Evolutionary conservation across 1,140 invertebrate genomes (phyloP).

Genomic region (Drosophila melanica): DNA sequence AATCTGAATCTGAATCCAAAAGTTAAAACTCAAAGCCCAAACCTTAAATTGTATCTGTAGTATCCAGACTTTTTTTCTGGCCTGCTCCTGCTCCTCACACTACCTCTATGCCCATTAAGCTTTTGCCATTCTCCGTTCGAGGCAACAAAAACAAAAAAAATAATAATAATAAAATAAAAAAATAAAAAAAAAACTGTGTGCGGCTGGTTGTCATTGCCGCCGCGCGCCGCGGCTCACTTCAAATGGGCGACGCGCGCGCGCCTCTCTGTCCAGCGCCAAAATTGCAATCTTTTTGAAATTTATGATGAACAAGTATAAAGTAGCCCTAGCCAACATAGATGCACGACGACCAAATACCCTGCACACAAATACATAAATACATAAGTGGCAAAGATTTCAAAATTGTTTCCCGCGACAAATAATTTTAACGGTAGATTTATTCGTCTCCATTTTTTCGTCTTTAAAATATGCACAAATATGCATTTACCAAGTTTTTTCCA

Average conservation of each 20-base stretch:
- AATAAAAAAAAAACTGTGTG: no score
- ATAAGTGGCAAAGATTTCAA: no score
- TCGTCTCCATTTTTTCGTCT: no score
- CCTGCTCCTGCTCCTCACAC: neutral
- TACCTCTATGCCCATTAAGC: conserved; percentile 36
- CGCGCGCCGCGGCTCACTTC: conserved; percentile 67
- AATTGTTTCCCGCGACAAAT: no score
- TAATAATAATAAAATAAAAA: no score
- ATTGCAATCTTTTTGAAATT: conserved; percentile 81
- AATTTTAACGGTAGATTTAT: no score
- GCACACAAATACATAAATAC: no score
- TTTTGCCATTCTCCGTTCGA: conserved; percentile 46
- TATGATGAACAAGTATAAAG: conserved; percentile 61
- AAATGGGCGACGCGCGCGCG: conserved; percentile 71
- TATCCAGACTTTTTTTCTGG: neutral
- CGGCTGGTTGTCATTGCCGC: conserved; percentile 68
- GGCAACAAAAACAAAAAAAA: neutral
- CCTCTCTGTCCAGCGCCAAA: conserved; percentile 52
- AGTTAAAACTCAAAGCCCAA: conserved; percentile 12
- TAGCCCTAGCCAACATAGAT: neutral
- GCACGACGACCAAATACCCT: neutral
- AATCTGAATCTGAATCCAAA: conserved; percentile 30
- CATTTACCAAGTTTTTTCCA: no score
- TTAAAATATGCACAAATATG: no score
- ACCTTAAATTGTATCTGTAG: conserved; percentile 6